phyloP scores from a whole-genome alignment of 2,888 invertebrate genomes.

The Eupeodes luniger region DNA sequence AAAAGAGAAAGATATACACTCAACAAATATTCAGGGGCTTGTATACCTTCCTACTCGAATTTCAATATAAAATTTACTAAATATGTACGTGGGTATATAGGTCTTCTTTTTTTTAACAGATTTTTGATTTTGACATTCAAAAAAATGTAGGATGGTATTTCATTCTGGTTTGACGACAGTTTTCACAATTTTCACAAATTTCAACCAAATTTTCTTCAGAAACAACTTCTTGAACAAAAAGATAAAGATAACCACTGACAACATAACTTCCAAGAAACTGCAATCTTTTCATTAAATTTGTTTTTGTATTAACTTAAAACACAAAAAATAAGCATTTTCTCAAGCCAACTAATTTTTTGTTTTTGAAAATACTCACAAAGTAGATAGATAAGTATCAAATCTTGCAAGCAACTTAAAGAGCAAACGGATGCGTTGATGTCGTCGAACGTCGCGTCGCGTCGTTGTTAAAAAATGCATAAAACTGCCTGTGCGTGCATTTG shows the following conservation, averaged over 20 bases:
- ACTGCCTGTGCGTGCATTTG: slow-evolving; percentile 69
- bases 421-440: slow-evolving; percentile 49
- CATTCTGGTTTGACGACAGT: no score
- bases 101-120: no score
- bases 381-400: background rate
- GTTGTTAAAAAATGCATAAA: slow-evolving; percentile 40
- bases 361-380: slow-evolving; percentile 32
- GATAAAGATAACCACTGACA: background rate
- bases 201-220: background rate
- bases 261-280: background rate
- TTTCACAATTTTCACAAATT: background rate
- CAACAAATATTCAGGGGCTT: background rate
- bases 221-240: background rate
- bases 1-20: background rate
- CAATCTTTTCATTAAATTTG: slow-evolving; percentile 19
- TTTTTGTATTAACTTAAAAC: slow-evolving; percentile 10
- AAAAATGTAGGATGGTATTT: background rate
- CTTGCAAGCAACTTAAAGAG: background rate
- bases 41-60: background rate
- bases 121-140: background rate
- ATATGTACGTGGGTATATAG: no score
- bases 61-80: no score
- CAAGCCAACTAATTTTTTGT: slow-evolving; percentile 43
- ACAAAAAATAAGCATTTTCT: background rate
- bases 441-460: no score